Evolutionary conservation across 2,797 vertebrate species (phyloP).

Genomic region (Gobio occitaniae): DNA sequence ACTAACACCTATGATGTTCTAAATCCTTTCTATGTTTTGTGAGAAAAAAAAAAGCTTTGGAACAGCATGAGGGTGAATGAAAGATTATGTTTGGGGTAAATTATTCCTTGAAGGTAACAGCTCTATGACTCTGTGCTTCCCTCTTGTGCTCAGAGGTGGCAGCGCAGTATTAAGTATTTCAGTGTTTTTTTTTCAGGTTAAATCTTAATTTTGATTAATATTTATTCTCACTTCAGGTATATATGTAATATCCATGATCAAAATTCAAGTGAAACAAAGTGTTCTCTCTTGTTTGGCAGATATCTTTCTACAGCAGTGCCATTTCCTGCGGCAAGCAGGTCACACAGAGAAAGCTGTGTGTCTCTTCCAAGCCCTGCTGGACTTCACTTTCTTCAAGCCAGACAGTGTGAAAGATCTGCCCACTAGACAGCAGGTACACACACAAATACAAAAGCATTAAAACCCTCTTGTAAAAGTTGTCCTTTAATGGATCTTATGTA

Average conservation of each 20-base stretch:
- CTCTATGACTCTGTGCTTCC: neutral
- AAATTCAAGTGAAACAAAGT: neutral
- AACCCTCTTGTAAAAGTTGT: neutral
- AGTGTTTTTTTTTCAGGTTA: neutral
- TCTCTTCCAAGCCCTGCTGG: slow-evolving; percentile 83
- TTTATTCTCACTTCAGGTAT: neutral
- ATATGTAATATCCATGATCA: neutral
- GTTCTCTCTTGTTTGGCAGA: slow-evolving; percentile 38
- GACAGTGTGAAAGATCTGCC: slow-evolving; percentile 83
- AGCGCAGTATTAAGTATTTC: neutral
- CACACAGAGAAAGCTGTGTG: slow-evolving; percentile 87
- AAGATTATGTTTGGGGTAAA: neutral
- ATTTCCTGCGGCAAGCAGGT: slow-evolving; percentile 90
- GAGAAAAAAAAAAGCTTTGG: neutral
- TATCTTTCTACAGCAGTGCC: slow-evolving; percentile 88
- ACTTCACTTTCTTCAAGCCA: slow-evolving; percentile 88
- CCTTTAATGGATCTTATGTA: neutral
- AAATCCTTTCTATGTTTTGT: neutral
- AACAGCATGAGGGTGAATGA: neutral
- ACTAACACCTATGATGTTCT: neutral
- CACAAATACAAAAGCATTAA: slow-evolving; percentile 17
- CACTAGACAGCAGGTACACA: slow-evolving; percentile 77
- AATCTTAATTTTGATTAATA: neutral
- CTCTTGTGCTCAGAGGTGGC: slow-evolving; percentile 11
- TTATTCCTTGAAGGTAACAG: neutral